Evolutionary conservation across 2,797 vertebrate genomes (phyloP).

Genomic region (Alectoris magna): DNA sequence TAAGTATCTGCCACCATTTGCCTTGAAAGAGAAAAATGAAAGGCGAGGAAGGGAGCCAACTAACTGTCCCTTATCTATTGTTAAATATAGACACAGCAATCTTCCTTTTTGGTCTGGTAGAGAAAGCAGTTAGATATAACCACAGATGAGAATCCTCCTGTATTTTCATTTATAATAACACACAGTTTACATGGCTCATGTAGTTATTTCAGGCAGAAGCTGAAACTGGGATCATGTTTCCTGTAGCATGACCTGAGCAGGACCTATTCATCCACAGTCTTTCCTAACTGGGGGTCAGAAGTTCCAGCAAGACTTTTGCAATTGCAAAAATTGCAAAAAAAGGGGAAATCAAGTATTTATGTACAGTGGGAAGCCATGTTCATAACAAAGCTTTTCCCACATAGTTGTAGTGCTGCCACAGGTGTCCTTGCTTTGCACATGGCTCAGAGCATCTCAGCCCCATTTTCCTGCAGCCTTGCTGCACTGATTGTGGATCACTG

Average conservation of each 20-base stretch:
- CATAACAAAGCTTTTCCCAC: not conserved
- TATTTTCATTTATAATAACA: not conserved
- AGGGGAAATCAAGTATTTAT: not conserved
- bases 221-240: not conserved
- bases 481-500: not conserved
- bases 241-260: not conserved
- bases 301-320: not conserved
- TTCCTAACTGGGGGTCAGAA: not conserved
- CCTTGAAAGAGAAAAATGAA: conserved; percentile 28
- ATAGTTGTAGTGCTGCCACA: fast-evolving
- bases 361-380: not conserved
- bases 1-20: not conserved
- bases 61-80: not conserved
- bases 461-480: not conserved
- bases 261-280: not conserved
- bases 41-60: not conserved
- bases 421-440: not conserved
- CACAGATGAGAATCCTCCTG: not conserved
- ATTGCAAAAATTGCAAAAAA: not conserved
- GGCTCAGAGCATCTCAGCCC: not conserved
- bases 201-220: not conserved
- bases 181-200: not conserved
- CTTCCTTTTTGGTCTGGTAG: not conserved
- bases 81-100: not conserved
- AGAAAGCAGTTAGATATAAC: not conserved